Percentiles rank a stretch among this genome's conserved stretches.
phyloP scores from a whole-genome alignment of 2,113 vertebrate genomes.

The Salvelinus alpinus region DNA sequence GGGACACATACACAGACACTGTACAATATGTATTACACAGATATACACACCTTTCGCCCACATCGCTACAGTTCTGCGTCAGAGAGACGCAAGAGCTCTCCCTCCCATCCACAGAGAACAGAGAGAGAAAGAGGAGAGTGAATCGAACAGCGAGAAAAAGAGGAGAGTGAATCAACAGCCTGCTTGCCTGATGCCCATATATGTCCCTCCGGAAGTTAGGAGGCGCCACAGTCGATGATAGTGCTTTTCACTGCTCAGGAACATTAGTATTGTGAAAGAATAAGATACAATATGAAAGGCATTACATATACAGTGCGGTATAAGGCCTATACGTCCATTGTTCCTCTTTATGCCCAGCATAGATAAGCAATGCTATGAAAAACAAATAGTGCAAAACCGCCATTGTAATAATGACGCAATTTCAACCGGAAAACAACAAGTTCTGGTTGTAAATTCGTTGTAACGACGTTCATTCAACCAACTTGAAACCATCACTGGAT shows the following conservation, averaged over 20 bases:
- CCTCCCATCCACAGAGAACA: conserved; percentile 40
- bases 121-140: conserved; percentile 41
- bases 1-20: conserved; percentile 49
- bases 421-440: no score
- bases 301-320: background rate
- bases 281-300: conserved; percentile 10
- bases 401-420: no score
- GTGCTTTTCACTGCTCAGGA: conserved; percentile 12
- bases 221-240: conserved; percentile 64
- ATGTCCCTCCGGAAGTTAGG: conserved; percentile 63
- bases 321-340: conserved; percentile 2
- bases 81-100: conserved; percentile 64
- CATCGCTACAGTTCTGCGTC: conserved; percentile 69
- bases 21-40: conserved; percentile 34
- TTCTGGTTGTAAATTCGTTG: no score
- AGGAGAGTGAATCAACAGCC: conserved; percentile 61
- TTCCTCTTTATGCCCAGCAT: background rate
- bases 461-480: no score
- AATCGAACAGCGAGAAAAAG: conserved; percentile 49
- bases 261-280: conserved; percentile 15
- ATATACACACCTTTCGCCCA: conserved; percentile 62
- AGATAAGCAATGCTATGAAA: background rate
- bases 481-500: no score
- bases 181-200: conserved; percentile 55
- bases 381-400: no score